A percentile compares a stretch with the other conserved stretches of the same genome.
Evolutionary conservation across 2,113 vertebrate genomes (phyloP).

Genomic region (Oplegnathus fasciatus): DNA sequence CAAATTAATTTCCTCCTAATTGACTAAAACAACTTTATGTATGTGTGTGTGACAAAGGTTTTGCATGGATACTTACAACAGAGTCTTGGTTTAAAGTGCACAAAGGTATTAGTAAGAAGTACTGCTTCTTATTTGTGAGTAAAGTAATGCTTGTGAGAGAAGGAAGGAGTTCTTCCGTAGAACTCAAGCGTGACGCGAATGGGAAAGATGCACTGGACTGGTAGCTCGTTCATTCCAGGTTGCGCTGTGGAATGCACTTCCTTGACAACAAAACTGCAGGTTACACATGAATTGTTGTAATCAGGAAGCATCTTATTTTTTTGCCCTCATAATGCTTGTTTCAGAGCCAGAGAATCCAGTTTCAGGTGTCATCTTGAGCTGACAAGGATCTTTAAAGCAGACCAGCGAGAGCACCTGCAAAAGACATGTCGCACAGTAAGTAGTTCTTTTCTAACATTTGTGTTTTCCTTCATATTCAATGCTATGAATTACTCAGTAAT

Average conservation of each 20-base stretch:
- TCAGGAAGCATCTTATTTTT: constrained; percentile 27
- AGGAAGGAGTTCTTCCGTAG: neutral
- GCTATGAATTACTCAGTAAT: neutral
- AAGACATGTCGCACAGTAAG: constrained; percentile 57
- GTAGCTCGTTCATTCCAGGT: neutral
- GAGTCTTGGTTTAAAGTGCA: neutral
- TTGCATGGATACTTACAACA: neutral
- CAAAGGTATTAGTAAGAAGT: neutral
- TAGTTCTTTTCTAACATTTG: neutral
- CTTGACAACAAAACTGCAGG: neutral
- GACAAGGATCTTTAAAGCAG: constrained; percentile 35
- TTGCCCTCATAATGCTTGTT: constrained; percentile 3
- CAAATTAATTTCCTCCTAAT: neutral
- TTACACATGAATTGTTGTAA: constrained; percentile 8
- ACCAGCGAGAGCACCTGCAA: constrained; percentile 15
- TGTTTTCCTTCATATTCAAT: neutral
- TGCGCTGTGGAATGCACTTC: constrained; percentile 55
- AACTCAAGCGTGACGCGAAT: neutral
- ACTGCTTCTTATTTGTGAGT: neutral
- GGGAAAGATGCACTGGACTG: neutral
- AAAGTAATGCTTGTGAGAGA: neutral
- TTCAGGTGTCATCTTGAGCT: constrained; percentile 15
- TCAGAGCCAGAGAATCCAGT: constrained; percentile 42
- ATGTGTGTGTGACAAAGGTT: neutral
- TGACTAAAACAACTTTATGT: neutral